Evolutionary conservation across 2,113 vertebrate species (phyloP), one percentile per base, ranked within the genome.

Genomic region (Petrocephalus zakoni): DNA sequence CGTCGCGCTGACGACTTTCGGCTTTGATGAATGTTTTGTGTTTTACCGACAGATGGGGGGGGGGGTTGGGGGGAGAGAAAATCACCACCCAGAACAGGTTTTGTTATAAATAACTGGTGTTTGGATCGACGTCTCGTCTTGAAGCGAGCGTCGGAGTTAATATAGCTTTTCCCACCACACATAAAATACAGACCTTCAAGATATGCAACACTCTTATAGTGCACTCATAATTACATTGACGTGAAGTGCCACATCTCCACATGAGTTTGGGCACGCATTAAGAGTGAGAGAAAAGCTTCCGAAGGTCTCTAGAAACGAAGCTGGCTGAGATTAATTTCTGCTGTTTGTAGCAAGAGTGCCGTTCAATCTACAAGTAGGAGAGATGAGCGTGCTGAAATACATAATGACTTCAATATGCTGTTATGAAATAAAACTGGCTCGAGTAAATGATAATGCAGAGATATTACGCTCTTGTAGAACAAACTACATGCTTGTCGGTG

Each of bases 21-120:
- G 81, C 5, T n/a, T 29, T 68, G 61, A 68, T 29, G n/a, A 68
- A 29, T 68, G 61, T 85, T 25, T 89, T 91, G 55, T 87, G 88
- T 89, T 90, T 89, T 75, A 29, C 55, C 46, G 90, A 87, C 90
- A 89, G 88, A 25, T 75, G 83, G 78, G 42, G 90, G 89, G 87
- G 82, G 83, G 83, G 78, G 42, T 89, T 89, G 87, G 82, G 83
- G 75, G 29, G 90, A 88, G 86, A 89, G 90, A 89, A 91, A 81
- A 83, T 88, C 86, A 25, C 46, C 88, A 88, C 89, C 87, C 42
- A 89, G 86, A 68, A 91, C 88, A 75, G 90, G 91, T 90, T 22
- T 22, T 49, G 81, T 83, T 47, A 83, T 49, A 83, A 83, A 83
- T 22, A 42, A 51, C 81, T 13, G 19, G 21, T 5, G 21, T n/a